Conservation (phyloP, 53 echinoderm and acorn worm genomes). For the Hippasteria phrygiana region DNA sequence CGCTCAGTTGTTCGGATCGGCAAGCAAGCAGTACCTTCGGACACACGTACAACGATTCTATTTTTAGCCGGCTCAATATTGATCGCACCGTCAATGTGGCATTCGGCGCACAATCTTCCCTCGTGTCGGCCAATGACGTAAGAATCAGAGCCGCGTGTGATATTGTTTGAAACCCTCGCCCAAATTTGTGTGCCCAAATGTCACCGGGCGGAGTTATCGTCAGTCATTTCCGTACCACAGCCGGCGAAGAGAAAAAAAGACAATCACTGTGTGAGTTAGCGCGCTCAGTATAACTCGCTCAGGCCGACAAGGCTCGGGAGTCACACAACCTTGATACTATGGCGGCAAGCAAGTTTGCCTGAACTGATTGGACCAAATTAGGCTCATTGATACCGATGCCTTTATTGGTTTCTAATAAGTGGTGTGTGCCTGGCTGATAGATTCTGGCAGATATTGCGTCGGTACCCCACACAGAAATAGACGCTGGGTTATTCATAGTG, state of each 20-base stretch:
- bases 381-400: constrained; percentile 53
- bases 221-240: constrained; percentile 51
- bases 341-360: constrained; percentile 21
- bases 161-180: neutral
- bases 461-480: constrained; percentile 4
- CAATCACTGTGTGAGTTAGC: neutral
- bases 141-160: constrained; percentile 45
- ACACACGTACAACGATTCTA: constrained; percentile 25
- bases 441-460: constrained; percentile 56
- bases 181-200: constrained; percentile 39
- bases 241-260: neutral
- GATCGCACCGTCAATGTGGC: constrained; percentile 49
- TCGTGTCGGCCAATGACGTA: constrained; percentile 50
- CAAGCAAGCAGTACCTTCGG: constrained; percentile 4
- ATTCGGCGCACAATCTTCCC: constrained; percentile 22
- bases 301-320: neutral
- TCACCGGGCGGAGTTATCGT: constrained; percentile 57
- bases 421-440: constrained; percentile 26
- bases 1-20: neutral
- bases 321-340: neutral
- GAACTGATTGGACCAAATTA: constrained; percentile 42
- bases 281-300: no score
- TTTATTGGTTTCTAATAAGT: constrained; percentile 61
- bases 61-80: constrained; percentile 53
- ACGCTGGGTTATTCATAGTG: constrained; percentile 17